Conservation (phyloP, 2,113 vertebrate genomes). For the Nothobranchius kuhntae region DNA sequence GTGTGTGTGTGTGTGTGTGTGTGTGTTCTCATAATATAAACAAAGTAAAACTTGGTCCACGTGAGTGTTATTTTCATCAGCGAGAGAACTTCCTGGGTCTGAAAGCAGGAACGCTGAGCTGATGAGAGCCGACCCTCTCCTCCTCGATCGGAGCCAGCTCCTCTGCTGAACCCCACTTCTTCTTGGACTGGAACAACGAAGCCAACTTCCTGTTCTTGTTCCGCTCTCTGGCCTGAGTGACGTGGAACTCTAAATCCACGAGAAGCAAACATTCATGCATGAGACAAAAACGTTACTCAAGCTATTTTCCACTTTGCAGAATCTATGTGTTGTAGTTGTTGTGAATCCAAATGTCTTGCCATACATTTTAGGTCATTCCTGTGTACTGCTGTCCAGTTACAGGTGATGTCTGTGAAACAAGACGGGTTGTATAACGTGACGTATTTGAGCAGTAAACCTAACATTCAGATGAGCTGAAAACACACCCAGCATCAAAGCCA, state of each 20-base stretch:
- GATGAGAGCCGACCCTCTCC: slow-evolving; percentile 54
- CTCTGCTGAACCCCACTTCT: slow-evolving; percentile 75
- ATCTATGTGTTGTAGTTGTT: too few species aligned
- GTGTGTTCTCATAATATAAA: slow-evolving; percentile 10
- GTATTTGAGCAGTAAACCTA: too few species aligned
- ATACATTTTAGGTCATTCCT: too few species aligned
- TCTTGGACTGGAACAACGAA: slow-evolving; percentile 77
- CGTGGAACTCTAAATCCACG: slow-evolving; percentile 63
- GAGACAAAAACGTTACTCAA: neutral
- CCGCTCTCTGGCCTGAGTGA: slow-evolving; percentile 71
- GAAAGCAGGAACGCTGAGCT: slow-evolving; percentile 51
- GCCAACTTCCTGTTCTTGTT: slow-evolving; percentile 76
- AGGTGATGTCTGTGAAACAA: too few species aligned
- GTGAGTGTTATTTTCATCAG: slow-evolving; percentile 28
- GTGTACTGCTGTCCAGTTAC: too few species aligned
- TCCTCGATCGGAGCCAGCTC: slow-evolving; percentile 71
- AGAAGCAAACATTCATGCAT: neutral
- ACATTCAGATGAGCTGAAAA: too few species aligned
- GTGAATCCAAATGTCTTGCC: too few species aligned
- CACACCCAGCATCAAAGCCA: too few species aligned
- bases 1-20: neutral
- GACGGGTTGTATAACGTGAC: too few species aligned
- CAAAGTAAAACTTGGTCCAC: neutral
- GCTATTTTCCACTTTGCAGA: too few species aligned
- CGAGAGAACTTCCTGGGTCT: slow-evolving; percentile 72